These are phyloP conservation scores for Mystacornis crossleyi DNA, from an alignment of 2,113 vertebrate genomes.

Conservation along the genomic window DNA sequence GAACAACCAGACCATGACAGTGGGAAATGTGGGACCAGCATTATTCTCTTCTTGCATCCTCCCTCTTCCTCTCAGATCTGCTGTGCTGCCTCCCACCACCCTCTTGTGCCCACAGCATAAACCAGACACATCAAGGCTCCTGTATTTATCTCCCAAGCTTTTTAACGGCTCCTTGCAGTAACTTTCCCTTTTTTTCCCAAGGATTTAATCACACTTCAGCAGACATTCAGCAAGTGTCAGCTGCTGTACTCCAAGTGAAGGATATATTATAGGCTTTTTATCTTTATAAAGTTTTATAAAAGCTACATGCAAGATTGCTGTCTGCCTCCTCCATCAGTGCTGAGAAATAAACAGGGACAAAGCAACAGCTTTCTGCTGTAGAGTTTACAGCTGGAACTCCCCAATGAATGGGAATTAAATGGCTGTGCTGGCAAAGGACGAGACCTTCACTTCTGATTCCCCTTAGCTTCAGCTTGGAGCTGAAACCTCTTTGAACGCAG, in stretches of 20 bases:
- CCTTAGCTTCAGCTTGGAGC: background rate
- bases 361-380: background rate
- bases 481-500: background rate
- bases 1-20: background rate
- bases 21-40: background rate
- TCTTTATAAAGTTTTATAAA: conserved; percentile 18
- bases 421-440: background rate
- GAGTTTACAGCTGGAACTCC: background rate
- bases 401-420: background rate
- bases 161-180: background rate
- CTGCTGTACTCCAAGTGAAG: background rate
- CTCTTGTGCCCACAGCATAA: background rate
- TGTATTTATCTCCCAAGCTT: background rate
- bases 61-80: background rate
- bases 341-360: background rate
- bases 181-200: background rate
- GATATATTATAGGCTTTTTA: background rate
- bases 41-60: background rate
- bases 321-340: background rate
- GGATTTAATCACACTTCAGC: conserved; percentile 8
- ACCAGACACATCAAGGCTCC: background rate
- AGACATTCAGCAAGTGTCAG: background rate
- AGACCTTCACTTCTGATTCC: background rate
- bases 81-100: background rate
- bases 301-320: background rate